phyloP scores from a whole-genome alignment of 2,113 vertebrate species.

The Tupaia chinensis region DNA sequence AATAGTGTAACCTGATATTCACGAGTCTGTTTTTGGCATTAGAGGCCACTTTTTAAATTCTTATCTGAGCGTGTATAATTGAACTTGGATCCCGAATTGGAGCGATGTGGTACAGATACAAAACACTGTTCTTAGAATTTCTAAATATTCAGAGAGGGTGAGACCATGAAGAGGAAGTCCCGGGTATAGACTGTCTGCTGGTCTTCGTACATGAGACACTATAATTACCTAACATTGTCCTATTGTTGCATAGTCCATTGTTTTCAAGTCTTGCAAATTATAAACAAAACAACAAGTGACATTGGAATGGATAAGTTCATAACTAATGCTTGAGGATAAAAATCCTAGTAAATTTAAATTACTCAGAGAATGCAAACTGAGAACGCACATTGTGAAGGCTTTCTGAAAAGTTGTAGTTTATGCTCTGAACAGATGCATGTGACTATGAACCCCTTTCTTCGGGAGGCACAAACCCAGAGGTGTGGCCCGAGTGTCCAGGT shows the following conservation, averaged over 20 bases:
- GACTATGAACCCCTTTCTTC: background rate
- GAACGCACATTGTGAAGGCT: background rate
- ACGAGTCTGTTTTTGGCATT: background rate
- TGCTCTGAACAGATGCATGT: background rate
- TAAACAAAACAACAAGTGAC: background rate
- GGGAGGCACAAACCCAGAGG: background rate
- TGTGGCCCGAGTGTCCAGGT: accelerated
- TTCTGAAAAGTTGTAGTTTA: background rate
- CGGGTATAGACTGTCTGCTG: background rate
- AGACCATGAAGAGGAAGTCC: background rate
- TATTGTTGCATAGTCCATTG: background rate
- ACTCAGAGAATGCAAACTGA: background rate
- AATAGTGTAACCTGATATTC: background rate
- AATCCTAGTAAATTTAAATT: constrained; percentile 30
- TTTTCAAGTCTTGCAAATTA: background rate
- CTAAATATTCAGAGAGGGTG: background rate
- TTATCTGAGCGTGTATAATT: background rate
- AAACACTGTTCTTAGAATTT: background rate
- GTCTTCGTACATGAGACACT: background rate
- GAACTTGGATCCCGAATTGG: background rate
- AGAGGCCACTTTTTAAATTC: background rate
- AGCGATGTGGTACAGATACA: background rate
- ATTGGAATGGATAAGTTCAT: background rate
- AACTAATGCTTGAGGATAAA: constrained; percentile 12
- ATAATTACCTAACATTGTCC: background rate